A percentile compares a stretch with the other conserved stretches of the same genome.
phyloP scores from a whole-genome alignment of 2,797 vertebrate species.

The Lindbergichthys nudifrons region DNA sequence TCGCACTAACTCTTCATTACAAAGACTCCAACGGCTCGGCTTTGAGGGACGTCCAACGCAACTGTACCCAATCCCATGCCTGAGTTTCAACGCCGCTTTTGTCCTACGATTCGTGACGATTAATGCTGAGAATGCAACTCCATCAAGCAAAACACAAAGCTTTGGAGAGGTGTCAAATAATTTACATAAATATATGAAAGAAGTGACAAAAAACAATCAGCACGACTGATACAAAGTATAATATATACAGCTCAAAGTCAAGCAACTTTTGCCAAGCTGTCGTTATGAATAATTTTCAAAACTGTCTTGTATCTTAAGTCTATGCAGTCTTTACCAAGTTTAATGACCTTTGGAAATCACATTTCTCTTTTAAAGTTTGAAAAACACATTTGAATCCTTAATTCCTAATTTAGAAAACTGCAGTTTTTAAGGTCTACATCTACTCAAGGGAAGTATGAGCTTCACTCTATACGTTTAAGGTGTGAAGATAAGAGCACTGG shows the following conservation, averaged over 20 bases:
- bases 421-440: background rate
- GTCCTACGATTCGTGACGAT: conserved; percentile 58
- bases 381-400: background rate
- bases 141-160: conserved; percentile 52
- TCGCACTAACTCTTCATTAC: conserved; percentile 72
- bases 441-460: too few species aligned
- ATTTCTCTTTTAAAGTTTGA: background rate
- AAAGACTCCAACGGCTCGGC: conserved; percentile 56
- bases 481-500: background rate
- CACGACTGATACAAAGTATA: conserved; percentile 52
- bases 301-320: conserved; percentile 39
- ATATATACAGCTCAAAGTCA: conserved; percentile 56
- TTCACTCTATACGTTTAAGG: too few species aligned
- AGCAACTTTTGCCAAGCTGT: conserved; percentile 62
- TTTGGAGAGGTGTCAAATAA: conserved; percentile 67
- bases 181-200: conserved; percentile 63
- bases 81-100: conserved; percentile 64
- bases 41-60: conserved; percentile 74
- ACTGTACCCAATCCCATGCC: conserved; percentile 38
- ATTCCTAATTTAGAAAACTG: background rate
- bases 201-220: conserved; percentile 54
- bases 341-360: conserved; percentile 37
- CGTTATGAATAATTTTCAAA: conserved; percentile 58
- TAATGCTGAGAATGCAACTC: conserved; percentile 68
- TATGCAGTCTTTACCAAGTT: conserved; percentile 28